Evolutionary conservation across 2,888 invertebrate genomes (phyloP), one percentile per base, ranked within the genome.

Genomic region (Standfussiana lucernea): DNA sequence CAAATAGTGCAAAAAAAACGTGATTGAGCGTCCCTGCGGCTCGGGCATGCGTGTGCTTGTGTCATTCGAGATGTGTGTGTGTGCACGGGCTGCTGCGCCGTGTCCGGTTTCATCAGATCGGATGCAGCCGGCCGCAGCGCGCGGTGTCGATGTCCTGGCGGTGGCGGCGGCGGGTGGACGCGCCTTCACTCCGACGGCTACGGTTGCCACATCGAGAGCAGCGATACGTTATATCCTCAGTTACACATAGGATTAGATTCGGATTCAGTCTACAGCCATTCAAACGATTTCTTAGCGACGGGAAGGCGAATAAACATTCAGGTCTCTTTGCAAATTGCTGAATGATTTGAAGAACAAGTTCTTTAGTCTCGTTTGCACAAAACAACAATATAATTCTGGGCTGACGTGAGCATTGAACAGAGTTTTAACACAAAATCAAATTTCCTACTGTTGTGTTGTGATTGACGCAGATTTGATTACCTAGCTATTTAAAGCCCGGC

Each of bases 1-100:
- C 82, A 89, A 90, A 88, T 86, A 90, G 40, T 86, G 81, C 77
- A 81, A 88, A 83, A 88, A 72, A 83, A 79, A 75, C 76, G 45
- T 82, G 75, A 73, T 79, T 59, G 84, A 79, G 47, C 66, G 79
- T 59, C 62, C 32, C 62, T 64, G 74, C 73, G 62, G 53, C 61
- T n/a, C n/a, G n/a, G 24, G 21, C 50, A 7, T 18, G 47, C 6
- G 66, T 53, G 66, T 40, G 75, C 71, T 69, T 61, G 70, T 72
- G 40, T 61, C 35, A 15, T 13, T 32, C 47, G 70, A 56, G 69
- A 40, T 64, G 53, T 32, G 82, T 79, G 82, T 80, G 80, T 59
- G 75, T 64, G 76, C 77, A 79, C 75, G 86, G 77, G 40, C 79
- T 67, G 80, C 71, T 79, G 88, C 77, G 66, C 75, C 74, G 88